Evolutionary conservation across 2,888 invertebrate genomes (phyloP), one percentile per base, ranked within the genome.

Genomic region (Lymantria dispar): DNA sequence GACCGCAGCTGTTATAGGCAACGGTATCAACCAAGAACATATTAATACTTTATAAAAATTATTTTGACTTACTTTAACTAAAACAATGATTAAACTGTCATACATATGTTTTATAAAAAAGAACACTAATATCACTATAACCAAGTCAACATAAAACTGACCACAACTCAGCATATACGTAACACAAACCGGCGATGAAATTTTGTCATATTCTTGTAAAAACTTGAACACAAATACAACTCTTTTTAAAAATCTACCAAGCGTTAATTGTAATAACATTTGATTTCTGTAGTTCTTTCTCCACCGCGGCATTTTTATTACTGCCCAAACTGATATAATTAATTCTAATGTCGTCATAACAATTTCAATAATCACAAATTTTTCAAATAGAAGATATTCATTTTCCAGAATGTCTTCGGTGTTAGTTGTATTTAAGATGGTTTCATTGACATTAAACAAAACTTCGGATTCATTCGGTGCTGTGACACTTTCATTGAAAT

Each of bases 61-160:
- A 31, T 74, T 71, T 53, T 79, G 78, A 53, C 77, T 84, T 58
- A 83, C 78, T 62, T 83, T 86, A 11, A 87, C 84, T 58, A 87
- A 62, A 15, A 89, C 86, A 56, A 86, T 77, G 42, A 89, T 82
- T 56, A 89, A 70, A 59, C 78, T 85, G 50, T 87, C 84, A 57
- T 88, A 87, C 87, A 89, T 89, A 45, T 89, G 88, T 52, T 83
- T 86, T n/a, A 88, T 83, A 54, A 88, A 84, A 59, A 85, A 85
- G 49, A 85, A 81, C 56, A 88, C 79, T 65, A 88, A 65, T 54
- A 87, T 74, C 13, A 83, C 81, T 47, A 85, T 79, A 22, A 88
- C 88, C 58, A 87, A 83, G 60, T 89, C 87, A 15, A 86, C 75
- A 52, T 89, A 89, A 46, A 85, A 75, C 52, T 79, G 74, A n/a